Evolutionary conservation across 2,888 invertebrate genomes (phyloP), one percentile per base, ranked within the genome.

Genomic region (Acanthosepion esculentum): DNA sequence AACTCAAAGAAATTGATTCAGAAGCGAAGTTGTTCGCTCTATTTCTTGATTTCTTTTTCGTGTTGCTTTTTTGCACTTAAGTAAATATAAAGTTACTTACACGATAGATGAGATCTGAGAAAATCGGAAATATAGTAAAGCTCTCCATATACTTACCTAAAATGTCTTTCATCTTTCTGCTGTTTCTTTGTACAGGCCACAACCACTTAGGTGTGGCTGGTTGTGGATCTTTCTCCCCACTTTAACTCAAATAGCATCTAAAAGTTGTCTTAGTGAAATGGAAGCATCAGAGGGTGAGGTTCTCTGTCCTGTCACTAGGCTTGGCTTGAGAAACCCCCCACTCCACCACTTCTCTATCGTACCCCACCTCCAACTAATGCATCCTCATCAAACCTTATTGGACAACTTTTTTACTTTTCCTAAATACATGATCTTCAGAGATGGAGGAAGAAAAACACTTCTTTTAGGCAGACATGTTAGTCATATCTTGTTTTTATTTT

Each of bases 151-250:
- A 59, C 59, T 59, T 59, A 59, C 59, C 6, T 7, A 59, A 59
- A 59, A 59, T 33, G n/a, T 78, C 78, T 78, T 78, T 78, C 78
- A 78, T 78, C 78, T 78, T 78, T 33, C 5, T 3, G 78, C n/a
- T 18, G 78, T 20, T 33, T n/a, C n/a, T 78, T 78, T 78, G 78
- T 78, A 78, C 78, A 33, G 78, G 12, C 78, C 15, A n/a, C 78
- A 78, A 78, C 78, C 78, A 78, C 78, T 78, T 78, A 78, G 78
- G 78, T 78, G 78, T 78, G 78, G n/a, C n/a, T 33, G 78, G n/a
- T 18, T n/a, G n/a, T n/a, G 78, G 78, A 78, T 78, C 78, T 78
- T 78, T 78, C 78, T n/a, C 18, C n/a, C n/a, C 78, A 78, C 29
- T 78, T 78, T 33, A 33, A 78, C 78, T 15, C 78, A 78, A 33